Evolutionary conservation across 2,113 vertebrate genomes (phyloP).

Genomic region (Microcebus jonahi): DNA sequence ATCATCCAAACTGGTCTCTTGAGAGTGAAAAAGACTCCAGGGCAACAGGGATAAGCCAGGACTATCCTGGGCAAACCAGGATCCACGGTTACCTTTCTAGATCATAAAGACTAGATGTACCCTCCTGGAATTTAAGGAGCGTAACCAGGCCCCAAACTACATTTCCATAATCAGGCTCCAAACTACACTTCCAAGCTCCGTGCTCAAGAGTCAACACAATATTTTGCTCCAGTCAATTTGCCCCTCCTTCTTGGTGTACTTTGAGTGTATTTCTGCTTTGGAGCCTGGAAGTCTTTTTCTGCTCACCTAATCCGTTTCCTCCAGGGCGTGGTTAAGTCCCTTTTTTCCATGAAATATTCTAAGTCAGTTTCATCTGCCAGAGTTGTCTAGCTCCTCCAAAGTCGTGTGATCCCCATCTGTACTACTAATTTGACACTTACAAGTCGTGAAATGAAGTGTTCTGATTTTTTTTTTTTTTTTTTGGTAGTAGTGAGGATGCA

Average conservation of each 20-base stretch:
- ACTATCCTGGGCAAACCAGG: background rate
- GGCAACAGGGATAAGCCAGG: background rate
- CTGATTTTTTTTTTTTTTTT: background rate
- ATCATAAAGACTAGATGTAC: background rate
- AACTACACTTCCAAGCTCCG: background rate
- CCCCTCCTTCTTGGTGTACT: background rate
- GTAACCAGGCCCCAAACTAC: background rate
- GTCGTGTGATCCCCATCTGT: background rate
- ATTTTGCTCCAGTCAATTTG: background rate
- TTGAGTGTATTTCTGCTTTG: background rate
- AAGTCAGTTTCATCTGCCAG: background rate
- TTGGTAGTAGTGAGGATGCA: background rate
- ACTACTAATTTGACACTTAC: background rate
- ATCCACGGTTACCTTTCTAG: background rate
- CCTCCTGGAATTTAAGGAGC: background rate
- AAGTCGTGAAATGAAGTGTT: background rate
- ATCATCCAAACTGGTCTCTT: background rate
- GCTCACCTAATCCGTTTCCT: background rate
- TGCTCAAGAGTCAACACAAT: background rate
- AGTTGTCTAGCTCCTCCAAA: conserved; percentile 8
- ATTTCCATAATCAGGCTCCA: background rate
- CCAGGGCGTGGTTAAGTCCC: background rate
- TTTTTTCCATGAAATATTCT: background rate
- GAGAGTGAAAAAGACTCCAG: background rate
- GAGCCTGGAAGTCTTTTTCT: conserved; percentile 4